phyloP scores from a whole-genome alignment of 2,113 vertebrate species.

The Dipodomys ordii region DNA sequence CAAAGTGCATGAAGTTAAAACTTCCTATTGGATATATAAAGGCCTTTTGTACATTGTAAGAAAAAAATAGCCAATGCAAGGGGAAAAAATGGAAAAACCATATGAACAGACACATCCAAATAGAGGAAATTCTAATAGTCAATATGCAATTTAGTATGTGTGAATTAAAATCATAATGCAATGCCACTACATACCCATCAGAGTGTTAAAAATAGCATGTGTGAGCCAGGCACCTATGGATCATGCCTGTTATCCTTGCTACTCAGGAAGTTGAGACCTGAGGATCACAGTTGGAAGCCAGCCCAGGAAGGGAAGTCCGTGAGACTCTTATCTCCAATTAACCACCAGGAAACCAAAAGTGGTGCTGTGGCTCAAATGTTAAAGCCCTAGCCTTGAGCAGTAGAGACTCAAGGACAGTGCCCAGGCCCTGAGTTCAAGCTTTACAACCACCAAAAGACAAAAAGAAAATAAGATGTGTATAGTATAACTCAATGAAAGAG shows the following conservation, averaged over 20 bases:
- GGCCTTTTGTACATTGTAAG: conserved; percentile 21
- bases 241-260: too few relatives aligned
- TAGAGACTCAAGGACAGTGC: too few relatives aligned
- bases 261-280: too few relatives aligned
- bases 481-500: background rate
- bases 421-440: too few relatives aligned
- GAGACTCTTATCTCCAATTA: too few relatives aligned
- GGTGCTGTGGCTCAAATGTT: too few relatives aligned
- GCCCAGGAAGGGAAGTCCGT: too few relatives aligned
- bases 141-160: background rate
- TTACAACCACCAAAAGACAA: too few relatives aligned
- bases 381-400: too few relatives aligned
- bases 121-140: conserved; percentile 32
- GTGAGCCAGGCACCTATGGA: background rate
- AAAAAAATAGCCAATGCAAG: background rate
- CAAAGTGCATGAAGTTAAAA: background rate
- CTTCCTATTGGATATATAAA: conserved; percentile 12
- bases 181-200: background rate
- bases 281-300: too few relatives aligned
- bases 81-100: background rate
- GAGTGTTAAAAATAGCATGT: conserved; percentile 35
- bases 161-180: background rate
- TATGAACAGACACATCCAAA: background rate
- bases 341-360: too few relatives aligned
- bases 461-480: too few relatives aligned